Evolutionary conservation across 1,140 invertebrate species (phyloP).

Genomic region (Caenorhabditis remanei): DNA sequence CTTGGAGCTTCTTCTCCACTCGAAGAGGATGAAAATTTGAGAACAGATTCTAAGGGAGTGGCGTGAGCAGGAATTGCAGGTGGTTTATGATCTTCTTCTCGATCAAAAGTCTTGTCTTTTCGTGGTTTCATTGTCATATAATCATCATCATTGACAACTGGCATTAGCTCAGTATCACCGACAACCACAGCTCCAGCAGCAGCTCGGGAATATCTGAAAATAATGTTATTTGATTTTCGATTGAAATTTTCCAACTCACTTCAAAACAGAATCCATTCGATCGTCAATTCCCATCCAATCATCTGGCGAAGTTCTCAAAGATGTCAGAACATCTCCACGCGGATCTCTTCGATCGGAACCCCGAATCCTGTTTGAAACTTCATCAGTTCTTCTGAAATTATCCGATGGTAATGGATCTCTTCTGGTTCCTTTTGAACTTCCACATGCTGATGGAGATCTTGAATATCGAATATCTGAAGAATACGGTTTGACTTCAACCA

Average conservation of each 20-base stretch:
- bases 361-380: slow-evolving; percentile 1
- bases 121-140: slow-evolving; percentile 68
- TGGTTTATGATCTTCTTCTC: not conserved
- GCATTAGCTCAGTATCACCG: slow-evolving; percentile 57
- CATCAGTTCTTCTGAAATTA: slow-evolving; percentile 16
- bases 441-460: slow-evolving; percentile 36
- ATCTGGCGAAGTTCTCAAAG: slow-evolving; percentile 47
- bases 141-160: slow-evolving; percentile 64
- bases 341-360: slow-evolving; percentile 26
- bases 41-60: slow-evolving; percentile 13
- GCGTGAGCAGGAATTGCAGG: slow-evolving; percentile 16
- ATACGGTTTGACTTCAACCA: slow-evolving; percentile 55
- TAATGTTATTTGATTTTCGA: not conserved
- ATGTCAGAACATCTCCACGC: slow-evolving; percentile 21
- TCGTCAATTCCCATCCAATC: slow-evolving; percentile 60
- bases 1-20: slow-evolving; percentile 21
- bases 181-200: slow-evolving; percentile 37
- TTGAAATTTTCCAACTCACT: not conserved
- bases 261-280: slow-evolving; percentile 51
- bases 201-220: slow-evolving; percentile 53
- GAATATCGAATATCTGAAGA: slow-evolving; percentile 51
- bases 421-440: slow-evolving; percentile 32
- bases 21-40: not conserved
- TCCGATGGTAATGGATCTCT: slow-evolving; percentile 28
- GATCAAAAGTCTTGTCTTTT: slow-evolving; percentile 47